These are phyloP conservation scores for Anser brachyrhynchus DNA, from an alignment of 2,113 vertebrate genomes.

Conservation along the genomic window DNA sequence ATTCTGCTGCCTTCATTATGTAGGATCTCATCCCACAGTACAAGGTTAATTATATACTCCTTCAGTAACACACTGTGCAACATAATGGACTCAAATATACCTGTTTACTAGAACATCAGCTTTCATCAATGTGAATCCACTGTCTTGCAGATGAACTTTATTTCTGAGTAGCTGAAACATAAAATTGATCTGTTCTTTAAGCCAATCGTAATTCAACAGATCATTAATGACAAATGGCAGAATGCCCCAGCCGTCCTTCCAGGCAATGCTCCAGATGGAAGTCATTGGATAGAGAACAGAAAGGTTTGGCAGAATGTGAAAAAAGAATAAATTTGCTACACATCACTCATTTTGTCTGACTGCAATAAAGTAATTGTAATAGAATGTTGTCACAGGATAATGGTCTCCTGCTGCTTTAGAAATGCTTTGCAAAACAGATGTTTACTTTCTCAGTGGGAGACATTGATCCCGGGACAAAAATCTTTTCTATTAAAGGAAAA, in stretches of 20 bases:
- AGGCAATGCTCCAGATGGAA: conserved; percentile 61
- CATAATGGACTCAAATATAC: background rate
- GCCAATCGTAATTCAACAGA: conserved; percentile 25
- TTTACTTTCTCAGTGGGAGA: conserved; percentile 61
- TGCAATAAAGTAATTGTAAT: conserved; percentile 65
- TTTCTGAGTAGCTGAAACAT: background rate
- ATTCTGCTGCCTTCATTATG: background rate
- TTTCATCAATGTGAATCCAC: background rate
- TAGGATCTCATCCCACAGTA: background rate
- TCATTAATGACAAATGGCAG: conserved; percentile 49
- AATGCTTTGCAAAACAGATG: conserved; percentile 65
- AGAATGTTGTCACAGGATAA: conserved; percentile 62
- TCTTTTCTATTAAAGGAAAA: conserved; percentile 53
- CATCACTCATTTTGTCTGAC: conserved; percentile 61
- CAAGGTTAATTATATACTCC: background rate
- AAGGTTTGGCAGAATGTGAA: conserved; percentile 39
- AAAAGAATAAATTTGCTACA: conserved; percentile 50
- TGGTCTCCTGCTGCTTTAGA: conserved; percentile 58
- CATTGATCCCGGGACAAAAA: conserved; percentile 3
- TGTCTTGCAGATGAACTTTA: background rate
- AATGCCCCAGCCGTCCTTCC: conserved; percentile 26
- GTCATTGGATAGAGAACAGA: conserved; percentile 42
- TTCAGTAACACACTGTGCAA: background rate
- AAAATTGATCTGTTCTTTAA: conserved; percentile 18
- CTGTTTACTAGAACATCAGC: background rate